A percentile compares a stretch with the other conserved stretches of the same genome.
phyloP scores from a whole-genome alignment of 2,113 vertebrate genomes.

The Todiramphus saurophagus region DNA sequence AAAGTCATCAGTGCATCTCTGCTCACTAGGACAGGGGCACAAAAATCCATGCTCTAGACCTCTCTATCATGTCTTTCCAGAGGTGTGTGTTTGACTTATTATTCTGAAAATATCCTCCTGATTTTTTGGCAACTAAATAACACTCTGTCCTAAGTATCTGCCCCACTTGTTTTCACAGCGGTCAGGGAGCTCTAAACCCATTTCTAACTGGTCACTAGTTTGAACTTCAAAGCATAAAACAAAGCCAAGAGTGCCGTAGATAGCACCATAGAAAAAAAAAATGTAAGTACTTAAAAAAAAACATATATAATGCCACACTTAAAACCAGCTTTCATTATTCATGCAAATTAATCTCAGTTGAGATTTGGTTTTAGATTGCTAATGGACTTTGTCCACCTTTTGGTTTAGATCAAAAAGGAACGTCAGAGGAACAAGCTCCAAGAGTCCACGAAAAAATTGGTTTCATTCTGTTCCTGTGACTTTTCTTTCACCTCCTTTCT shows the following conservation, averaged over 20 bases:
- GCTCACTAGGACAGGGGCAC: background rate
- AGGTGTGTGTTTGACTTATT: background rate
- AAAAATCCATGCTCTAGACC: background rate
- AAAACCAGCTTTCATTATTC: background rate
- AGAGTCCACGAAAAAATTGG: background rate
- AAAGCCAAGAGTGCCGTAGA: background rate
- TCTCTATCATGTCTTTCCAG: background rate
- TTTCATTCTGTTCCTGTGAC: rapidly evolving
- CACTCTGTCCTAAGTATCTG: background rate
- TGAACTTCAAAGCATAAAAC: background rate
- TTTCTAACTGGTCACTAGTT: background rate
- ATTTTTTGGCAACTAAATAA: background rate
- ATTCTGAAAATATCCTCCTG: background rate
- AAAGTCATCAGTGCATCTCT: background rate
- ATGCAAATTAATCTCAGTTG: background rate
- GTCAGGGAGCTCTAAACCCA: background rate
- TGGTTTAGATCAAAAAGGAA: background rate
- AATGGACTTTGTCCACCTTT: background rate
- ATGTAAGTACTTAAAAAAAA: background rate
- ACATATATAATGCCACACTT: background rate
- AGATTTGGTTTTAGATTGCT: background rate
- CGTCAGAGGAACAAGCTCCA: background rate
- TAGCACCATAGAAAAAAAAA: background rate
- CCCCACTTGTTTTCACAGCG: background rate
- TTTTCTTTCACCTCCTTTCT: background rate